Evolutionary conservation across 2,113 vertebrate genomes (phyloP), one percentile per base, ranked within the genome.

Genomic region (Megaleporinus macrocephalus): DNA sequence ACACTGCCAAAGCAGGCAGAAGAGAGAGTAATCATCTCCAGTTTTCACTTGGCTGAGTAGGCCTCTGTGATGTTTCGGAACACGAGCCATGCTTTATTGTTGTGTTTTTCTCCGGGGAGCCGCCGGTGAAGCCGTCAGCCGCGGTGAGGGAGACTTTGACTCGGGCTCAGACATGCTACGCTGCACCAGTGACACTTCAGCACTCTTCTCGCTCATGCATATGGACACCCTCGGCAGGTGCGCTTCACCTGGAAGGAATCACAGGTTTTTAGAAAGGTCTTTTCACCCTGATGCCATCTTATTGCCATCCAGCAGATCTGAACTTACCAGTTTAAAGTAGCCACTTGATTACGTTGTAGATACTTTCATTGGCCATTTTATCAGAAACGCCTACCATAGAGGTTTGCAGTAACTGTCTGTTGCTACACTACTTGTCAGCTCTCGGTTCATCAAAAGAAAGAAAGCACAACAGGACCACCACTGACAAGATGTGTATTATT

Each of bases 151-250:
- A 33, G 78, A 80, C n/a, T 63, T 80, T 51, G 66, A 70, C 57
- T 62, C 51, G 27, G 41, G 14, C 53, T 73, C 71, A 41, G 30
- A 30, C 65, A 70, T 70, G 77, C 47, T 27, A 4, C 33, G 16
- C 53, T 61, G 33, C 55, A 59, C 68, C 26, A 41, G 57, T 73
- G 55, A 73, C 70, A 73, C 79, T 80, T 80, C 79, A 73, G 57
- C 69, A 63, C 57, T 51, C 20, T 18, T 63, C 27, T 44, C 18
- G 71, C 49, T 71, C 66, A 61, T 71, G 70, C 70, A 63, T 41
- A 66, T 13, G 30, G 59, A 53, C 70, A 33, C 20, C 5, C 22
- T 26, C 24, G 14, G 14, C 26, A 9, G 26, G 14, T 10, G 16
- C 20, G 4, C 10, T 41, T 73, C 20, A 36, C 14, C 55, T 62